Base-by-base conservation (phyloP, 2,113 vertebrate species). In the Emydura subglobosa region DNA sequence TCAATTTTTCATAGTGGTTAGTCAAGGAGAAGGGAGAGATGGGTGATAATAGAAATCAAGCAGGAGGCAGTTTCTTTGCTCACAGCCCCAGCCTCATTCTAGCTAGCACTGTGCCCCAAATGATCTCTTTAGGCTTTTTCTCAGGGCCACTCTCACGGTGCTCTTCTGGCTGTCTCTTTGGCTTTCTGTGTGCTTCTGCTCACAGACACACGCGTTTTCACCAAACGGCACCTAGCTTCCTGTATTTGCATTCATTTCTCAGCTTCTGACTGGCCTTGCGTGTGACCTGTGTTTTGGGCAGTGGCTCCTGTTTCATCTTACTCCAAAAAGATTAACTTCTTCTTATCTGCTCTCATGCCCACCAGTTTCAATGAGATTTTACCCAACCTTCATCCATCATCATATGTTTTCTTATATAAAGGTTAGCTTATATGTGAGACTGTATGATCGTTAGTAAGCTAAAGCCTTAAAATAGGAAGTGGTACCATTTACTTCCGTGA, bases 401-500 rank as follows among this genome's bases (percentile, higher is more conserved):
- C 31, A 68, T 1, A 0, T 2, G n/a, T 59, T 61, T 82, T 10
- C 65, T 16, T 85, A 59, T 55, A 54, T 78, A 19, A 10, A 61
- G 91, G 65, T 29, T 89, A 31, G 85, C 47, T 68, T 27, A 68
- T 83, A 51, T 4, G 59, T 19, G 25, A 78, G 47, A 5, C 19
- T 13, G 31, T 29, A 0, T 44, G 7, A 79, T 5, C 25, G 89
- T 13, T 5, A 25, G 91, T 16, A 5, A 78, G 91, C 92, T 87
- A 79, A 1, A 4, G 25, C 87, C 89, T 93, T 78, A 91, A 96
- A 96, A 97, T 93, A 96, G 96, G 6, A 76, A 10, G 87, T 1
- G 79, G 1, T 79, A 61, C 42, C 4, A 17, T 79, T 91, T 86
- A 10, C 94, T 80, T 79, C 89, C 95, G 8, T 83, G 72, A 79